These are phyloP conservation scores for Ectropis crepuscularia DNA, from an alignment of 2,888 invertebrate species.

Conservation along the genomic window DNA sequence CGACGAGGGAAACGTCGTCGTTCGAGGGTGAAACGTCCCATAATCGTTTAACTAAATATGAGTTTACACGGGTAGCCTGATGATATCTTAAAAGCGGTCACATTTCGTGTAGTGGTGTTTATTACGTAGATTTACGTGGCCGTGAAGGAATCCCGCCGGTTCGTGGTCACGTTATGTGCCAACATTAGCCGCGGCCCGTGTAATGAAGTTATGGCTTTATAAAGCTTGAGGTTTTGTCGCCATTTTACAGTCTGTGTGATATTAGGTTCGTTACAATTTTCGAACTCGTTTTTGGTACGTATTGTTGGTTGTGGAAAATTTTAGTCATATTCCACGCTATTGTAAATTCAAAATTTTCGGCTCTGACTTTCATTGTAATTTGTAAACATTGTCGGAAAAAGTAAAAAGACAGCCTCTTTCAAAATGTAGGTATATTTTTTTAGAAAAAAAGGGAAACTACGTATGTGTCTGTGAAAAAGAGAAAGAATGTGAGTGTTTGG, in stretches of 20 bases:
- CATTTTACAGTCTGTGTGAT: background rate
- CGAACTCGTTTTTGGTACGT: no score
- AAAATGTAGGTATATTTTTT: no score
- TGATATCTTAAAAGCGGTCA: slow-evolving; percentile 54
- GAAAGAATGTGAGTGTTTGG: no score
- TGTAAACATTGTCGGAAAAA: no score
- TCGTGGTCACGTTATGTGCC: slow-evolving; percentile 46
- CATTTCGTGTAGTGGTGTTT: slow-evolving; percentile 63
- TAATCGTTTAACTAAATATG: slow-evolving; percentile 48
- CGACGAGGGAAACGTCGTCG: slow-evolving; percentile 29
- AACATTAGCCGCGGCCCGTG: slow-evolving; percentile 20
- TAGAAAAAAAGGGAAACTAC: no score
- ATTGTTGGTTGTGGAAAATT: no score
- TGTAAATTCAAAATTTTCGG: no score
- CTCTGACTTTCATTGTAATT: no score
- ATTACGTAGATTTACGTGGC: slow-evolving; percentile 59
- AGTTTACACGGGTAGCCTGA: slow-evolving; percentile 48
- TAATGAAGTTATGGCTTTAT: slow-evolving; percentile 29
- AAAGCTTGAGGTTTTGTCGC: slow-evolving; percentile 22
- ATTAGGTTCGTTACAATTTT: background rate
- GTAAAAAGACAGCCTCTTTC: no score
- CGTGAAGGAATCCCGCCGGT: slow-evolving; percentile 61
- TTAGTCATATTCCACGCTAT: no score
- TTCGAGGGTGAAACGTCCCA: slow-evolving; percentile 47
- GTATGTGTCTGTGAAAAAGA: no score